Conservation (phyloP, 2,113 vertebrate genomes). For the Colistium nudipinnis region DNA sequence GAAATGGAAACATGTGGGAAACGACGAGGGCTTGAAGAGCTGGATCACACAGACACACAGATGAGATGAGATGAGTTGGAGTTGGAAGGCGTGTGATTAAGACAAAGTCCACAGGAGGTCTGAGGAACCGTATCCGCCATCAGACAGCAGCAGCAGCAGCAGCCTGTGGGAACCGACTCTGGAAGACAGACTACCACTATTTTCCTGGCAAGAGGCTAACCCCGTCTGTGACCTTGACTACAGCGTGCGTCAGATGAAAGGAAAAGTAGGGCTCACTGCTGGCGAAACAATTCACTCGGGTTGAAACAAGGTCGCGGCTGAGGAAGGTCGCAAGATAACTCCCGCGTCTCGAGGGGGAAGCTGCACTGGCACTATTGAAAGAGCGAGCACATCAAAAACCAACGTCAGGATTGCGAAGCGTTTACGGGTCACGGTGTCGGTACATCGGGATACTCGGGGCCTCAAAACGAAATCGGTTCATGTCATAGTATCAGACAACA, state of each 20-base stretch:
- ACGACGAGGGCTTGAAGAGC: slow-evolving; percentile 58
- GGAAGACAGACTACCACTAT: slow-evolving; percentile 50
- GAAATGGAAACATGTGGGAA: slow-evolving; percentile 72
- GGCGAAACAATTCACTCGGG: neutral
- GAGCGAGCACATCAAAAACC: neutral
- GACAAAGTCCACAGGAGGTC: slow-evolving; percentile 61
- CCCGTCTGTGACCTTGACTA: slow-evolving; percentile 47
- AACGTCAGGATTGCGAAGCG: neutral
- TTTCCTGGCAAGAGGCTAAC: slow-evolving; percentile 63
- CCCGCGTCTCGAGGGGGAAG: neutral
- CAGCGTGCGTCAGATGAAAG: slow-evolving; percentile 45
- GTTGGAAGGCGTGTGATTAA: slow-evolving; percentile 62
- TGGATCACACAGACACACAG: slow-evolving; percentile 54
- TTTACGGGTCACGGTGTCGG: neutral
- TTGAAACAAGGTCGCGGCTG: slow-evolving; percentile 12
- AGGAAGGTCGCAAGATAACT: neutral
- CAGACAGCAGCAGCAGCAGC: slow-evolving; percentile 49
- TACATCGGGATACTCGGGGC: neutral
- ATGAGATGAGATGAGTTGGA: slow-evolving; percentile 41
- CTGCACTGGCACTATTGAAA: neutral
- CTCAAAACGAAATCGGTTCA: neutral
- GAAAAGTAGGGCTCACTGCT: slow-evolving; percentile 22
- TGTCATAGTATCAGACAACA: slow-evolving; percentile 8
- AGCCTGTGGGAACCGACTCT: slow-evolving; percentile 60
- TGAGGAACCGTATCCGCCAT: slow-evolving; percentile 56